These are phyloP conservation scores for Leptarthrus brevirostris DNA, from an alignment of 2,888 invertebrate genomes.

Conservation along the genomic window DNA sequence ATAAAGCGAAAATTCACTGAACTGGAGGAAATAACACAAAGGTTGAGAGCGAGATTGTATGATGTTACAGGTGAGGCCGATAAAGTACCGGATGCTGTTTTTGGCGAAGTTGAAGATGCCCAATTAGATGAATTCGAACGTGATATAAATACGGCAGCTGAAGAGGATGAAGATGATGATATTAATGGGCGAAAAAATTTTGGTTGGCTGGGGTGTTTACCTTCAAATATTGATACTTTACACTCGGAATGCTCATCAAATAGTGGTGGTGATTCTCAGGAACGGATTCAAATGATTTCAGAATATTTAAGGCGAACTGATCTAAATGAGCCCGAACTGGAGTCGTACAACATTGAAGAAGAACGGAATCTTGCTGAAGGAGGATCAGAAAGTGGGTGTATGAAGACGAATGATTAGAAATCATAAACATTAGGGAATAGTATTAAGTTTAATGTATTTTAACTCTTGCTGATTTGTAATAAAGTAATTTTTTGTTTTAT, in stretches of 20 bases:
- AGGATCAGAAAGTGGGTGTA: constrained; percentile 23
- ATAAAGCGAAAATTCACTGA: constrained; percentile 73
- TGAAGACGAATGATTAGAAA: constrained; percentile 6
- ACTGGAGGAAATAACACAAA: constrained; percentile 73
- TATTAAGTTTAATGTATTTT: constrained; percentile 20
- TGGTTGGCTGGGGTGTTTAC: constrained; percentile 47
- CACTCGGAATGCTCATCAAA: constrained; percentile 25
- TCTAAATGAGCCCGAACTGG: constrained; percentile 20
- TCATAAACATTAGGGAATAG: neutral
- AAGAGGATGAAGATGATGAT: constrained; percentile 47
- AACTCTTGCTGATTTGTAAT: constrained; percentile 18
- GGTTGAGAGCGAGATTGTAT: constrained; percentile 70
- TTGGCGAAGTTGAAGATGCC: constrained; percentile 52
- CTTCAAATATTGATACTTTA: constrained; percentile 10
- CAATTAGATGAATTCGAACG: constrained; percentile 70
- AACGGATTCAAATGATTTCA: constrained; percentile 51
- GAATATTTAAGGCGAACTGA: constrained; percentile 49
- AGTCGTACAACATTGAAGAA: neutral
- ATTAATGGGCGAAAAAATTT: constrained; percentile 40
- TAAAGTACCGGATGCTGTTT: constrained; percentile 65
- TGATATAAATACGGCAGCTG: constrained; percentile 69
- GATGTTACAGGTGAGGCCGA: constrained; percentile 71
- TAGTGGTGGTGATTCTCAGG: constrained; percentile 45
- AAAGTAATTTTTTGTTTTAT: neutral
- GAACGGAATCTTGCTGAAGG: constrained; percentile 47